These are phyloP conservation scores for Vesta saturnalis DNA, from an alignment of 2,888 invertebrate species.

Conservation along the genomic window DNA sequence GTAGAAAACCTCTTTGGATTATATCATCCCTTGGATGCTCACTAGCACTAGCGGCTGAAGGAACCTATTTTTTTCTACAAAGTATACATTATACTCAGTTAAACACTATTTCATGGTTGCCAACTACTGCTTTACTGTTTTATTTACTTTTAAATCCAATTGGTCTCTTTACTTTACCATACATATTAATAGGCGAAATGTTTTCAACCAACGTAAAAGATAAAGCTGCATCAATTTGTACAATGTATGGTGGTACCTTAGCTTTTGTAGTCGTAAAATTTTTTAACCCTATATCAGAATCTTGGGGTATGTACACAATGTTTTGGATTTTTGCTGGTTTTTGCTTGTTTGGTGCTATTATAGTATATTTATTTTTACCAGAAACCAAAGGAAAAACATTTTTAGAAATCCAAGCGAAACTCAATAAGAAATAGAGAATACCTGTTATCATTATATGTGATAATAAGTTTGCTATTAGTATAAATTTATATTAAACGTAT, in stretches of 20 bases:
- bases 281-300: slow-evolving; percentile 67
- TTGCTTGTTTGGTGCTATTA: no score
- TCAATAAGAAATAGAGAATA: no score
- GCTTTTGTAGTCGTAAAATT: slow-evolving; percentile 68
- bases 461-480: no score
- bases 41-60: slow-evolving; percentile 64
- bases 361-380: no score
- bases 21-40: slow-evolving; percentile 67
- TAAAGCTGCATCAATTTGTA: slow-evolving; percentile 67
- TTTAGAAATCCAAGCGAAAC: no score
- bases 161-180: slow-evolving; percentile 16
- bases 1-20: slow-evolving; percentile 65
- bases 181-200: slow-evolving; percentile 66
- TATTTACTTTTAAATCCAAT: not conserved
- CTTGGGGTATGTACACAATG: no score
- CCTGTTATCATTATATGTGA: no score
- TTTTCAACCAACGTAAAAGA: slow-evolving; percentile 72
- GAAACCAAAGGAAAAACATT: no score
- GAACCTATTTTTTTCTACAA: slow-evolving; percentile 66
- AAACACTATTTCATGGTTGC: not conserved
- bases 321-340: no score
- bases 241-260: slow-evolving; percentile 66
- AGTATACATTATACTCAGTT: slow-evolving; percentile 50
- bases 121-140: not conserved
- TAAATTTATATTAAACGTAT: no score